Evolutionary conservation across 2,113 vertebrate genomes (phyloP).

Genomic region (Larimichthys polyactis): DNA sequence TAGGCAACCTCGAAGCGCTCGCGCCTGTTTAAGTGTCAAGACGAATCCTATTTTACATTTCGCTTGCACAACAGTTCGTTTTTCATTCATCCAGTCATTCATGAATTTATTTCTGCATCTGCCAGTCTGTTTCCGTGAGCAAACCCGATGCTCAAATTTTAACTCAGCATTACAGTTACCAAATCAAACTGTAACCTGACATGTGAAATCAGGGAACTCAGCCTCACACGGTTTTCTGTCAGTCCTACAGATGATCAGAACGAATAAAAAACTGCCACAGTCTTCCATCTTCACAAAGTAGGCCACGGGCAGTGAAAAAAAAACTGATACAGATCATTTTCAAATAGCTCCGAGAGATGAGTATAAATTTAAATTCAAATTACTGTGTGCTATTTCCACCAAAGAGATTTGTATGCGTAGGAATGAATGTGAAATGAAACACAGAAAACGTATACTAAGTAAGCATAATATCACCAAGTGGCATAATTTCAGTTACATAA

Average conservation of each 20-base stretch:
- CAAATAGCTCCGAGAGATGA: constrained; percentile 54
- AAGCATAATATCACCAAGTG: neutral
- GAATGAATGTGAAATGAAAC: constrained; percentile 21
- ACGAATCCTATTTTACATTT: constrained; percentile 67
- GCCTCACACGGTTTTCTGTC: constrained; percentile 14
- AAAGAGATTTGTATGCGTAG: constrained; percentile 21
- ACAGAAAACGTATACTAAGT: constrained; percentile 10
- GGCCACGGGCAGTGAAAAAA: constrained; percentile 21
- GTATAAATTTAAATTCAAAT: constrained; percentile 47
- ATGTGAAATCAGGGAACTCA: neutral
- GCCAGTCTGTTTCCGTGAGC: constrained; percentile 20
- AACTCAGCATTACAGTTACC: constrained; percentile 1
- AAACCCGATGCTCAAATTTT: constrained; percentile 20
- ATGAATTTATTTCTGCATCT: constrained; percentile 47
- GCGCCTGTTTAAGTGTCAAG: constrained; percentile 75
- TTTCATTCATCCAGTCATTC: constrained; percentile 63
- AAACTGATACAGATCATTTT: constrained; percentile 34
- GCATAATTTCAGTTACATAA: constrained; percentile 27
- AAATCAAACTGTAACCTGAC: neutral
- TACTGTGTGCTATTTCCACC: constrained; percentile 36
- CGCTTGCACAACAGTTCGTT: constrained; percentile 56
- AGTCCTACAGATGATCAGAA: constrained; percentile 3
- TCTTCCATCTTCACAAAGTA: constrained; percentile 41
- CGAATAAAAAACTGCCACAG: neutral
- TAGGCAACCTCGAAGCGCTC: constrained; percentile 83